Conservation (phyloP, 2,888 invertebrate species). For the Macroteleia sp. region DNA sequence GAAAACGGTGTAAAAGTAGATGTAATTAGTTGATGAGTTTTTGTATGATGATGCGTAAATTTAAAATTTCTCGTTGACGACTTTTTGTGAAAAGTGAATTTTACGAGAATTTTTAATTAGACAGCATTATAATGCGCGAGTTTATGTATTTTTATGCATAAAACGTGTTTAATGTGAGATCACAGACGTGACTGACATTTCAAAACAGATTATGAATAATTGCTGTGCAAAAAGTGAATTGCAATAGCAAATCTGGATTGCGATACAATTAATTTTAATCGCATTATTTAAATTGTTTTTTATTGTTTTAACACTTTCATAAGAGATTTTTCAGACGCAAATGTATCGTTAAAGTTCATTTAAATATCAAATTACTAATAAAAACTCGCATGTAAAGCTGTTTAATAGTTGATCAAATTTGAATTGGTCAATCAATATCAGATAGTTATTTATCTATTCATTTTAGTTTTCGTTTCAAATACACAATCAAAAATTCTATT, state of each 20-base stretch:
- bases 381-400: too few relatives aligned
- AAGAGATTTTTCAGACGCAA: too few relatives aligned
- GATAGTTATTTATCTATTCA: background rate
- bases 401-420: background rate
- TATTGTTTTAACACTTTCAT: background rate
- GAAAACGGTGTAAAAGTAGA: too few relatives aligned
- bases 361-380: too few relatives aligned
- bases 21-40: too few relatives aligned
- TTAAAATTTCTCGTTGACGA: too few relatives aligned
- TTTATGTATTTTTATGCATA: conserved; percentile 38
- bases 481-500: conserved; percentile 7
- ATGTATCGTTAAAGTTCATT: background rate
- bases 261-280: conserved; percentile 21
- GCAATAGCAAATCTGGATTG: conserved; percentile 16
- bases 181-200: conserved; percentile 51
- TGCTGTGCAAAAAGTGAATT: conserved; percentile 36
- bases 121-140: conserved; percentile 3
- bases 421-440: background rate
- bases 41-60: too few relatives aligned
- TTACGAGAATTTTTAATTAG: conserved; percentile 28
- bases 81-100: conserved; percentile 20
- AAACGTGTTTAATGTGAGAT: conserved; percentile 39
- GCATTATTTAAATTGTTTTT: conserved; percentile 16
- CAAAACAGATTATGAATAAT: conserved; percentile 52
- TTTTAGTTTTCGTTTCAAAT: background rate